Evolutionary conservation across 2,888 invertebrate species (phyloP).

Genomic region (Apotomis capreana): DNA sequence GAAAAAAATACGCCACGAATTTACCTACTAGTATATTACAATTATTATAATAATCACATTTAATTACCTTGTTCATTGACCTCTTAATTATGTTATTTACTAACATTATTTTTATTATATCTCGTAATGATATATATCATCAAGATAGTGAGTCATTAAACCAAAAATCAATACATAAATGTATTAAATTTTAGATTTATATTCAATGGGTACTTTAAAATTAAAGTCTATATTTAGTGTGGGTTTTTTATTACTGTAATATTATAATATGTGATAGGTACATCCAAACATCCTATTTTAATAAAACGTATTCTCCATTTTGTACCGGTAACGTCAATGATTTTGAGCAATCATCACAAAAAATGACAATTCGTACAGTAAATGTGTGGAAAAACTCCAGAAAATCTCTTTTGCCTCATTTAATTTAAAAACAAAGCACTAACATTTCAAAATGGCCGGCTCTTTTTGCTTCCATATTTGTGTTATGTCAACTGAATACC

Average conservation of each 20-base stretch:
- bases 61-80: no score
- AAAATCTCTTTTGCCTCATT: constrained; percentile 6
- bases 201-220: not conserved
- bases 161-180: no score
- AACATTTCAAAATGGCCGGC: constrained; percentile 18
- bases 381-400: constrained; percentile 4
- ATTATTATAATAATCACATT: no score
- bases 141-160: no score
- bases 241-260: constrained; percentile 72
- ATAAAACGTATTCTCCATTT: constrained; percentile 59
- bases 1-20: no score
- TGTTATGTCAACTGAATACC: constrained; percentile 8
- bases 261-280: constrained; percentile 63
- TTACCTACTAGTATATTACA: no score
- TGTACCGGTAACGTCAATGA: constrained; percentile 67
- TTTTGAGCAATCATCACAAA: constrained; percentile 67
- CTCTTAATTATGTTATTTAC: no score
- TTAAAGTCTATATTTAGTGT: constrained; percentile 59
- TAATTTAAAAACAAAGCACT: not conserved
- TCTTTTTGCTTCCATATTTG: constrained; percentile 2
- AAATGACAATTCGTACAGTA: constrained; percentile 12
- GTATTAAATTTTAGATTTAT: no score
- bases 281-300: constrained; percentile 54
- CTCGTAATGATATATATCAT: no score
- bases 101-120: no score